A percentile compares a stretch with the other conserved stretches of the same genome.
Evolutionary conservation across 2,797 vertebrate species (phyloP).

Genomic region (Aplochiton taeniatus): DNA sequence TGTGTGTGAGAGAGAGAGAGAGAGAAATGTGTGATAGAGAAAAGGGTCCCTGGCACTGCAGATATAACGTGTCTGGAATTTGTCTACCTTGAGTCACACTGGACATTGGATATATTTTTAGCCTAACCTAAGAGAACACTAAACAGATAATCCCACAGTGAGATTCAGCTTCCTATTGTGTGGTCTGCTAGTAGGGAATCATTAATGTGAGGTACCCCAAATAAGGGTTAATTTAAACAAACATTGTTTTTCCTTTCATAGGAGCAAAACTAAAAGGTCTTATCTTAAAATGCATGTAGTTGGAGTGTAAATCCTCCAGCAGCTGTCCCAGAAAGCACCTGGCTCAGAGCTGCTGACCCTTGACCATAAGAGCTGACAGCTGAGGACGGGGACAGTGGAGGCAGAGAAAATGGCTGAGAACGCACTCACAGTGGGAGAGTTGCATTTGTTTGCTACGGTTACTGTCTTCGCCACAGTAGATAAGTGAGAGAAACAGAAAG

Average conservation of each 20-base stretch:
- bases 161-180: constrained; percentile 51
- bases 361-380: constrained; percentile 68
- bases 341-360: constrained; percentile 66
- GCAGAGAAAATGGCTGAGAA: constrained; percentile 59
- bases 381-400: constrained; percentile 55
- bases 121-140: constrained; percentile 53
- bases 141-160: constrained; percentile 61
- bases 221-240: background rate
- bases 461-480: constrained; percentile 25
- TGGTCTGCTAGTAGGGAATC: constrained; percentile 32
- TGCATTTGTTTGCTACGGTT: constrained; percentile 38
- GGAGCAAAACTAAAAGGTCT: constrained; percentile 37
- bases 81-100: constrained; percentile 62
- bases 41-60: constrained; percentile 56
- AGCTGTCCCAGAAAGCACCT: constrained; percentile 76
- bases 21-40: constrained; percentile 14
- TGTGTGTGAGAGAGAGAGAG: constrained; percentile 15
- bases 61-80: constrained; percentile 61
- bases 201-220: too few species aligned
- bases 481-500: constrained; percentile 12
- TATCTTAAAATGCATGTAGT: constrained; percentile 59
- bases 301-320: constrained; percentile 59
- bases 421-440: background rate
- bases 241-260: constrained; percentile 18
- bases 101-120: constrained; percentile 75